These are phyloP conservation scores for Astatoreochromis straeleni DNA, from an alignment of 2,113 vertebrate genomes.

Conservation along the genomic window DNA sequence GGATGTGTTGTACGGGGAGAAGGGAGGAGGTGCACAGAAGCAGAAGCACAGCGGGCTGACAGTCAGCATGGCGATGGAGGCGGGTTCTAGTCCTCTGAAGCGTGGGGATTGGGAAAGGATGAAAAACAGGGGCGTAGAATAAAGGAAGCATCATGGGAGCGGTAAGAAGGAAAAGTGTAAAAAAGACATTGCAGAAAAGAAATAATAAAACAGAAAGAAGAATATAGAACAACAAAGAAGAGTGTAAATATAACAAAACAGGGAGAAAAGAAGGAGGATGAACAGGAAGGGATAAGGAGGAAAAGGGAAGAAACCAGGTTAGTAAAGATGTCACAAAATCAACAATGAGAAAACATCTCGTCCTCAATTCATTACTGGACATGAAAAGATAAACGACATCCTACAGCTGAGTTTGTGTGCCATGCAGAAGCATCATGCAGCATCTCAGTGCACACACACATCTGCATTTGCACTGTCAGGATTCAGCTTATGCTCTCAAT, in stretches of 20 bases:
- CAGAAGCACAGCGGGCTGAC: slow-evolving; percentile 57
- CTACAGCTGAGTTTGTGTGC: neutral
- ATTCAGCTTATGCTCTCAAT: slow-evolving; percentile 25
- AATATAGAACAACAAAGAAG: neutral
- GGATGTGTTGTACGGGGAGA: neutral
- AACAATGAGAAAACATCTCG: neutral
- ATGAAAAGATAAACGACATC: neutral
- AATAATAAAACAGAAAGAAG: neutral
- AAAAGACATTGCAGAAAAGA: neutral
- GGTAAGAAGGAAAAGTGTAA: neutral
- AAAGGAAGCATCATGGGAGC: neutral
- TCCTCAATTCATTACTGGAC: neutral
- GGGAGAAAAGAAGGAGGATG: neutral
- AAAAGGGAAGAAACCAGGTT: slow-evolving; percentile 52
- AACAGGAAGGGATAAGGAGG: slow-evolving; percentile 34
- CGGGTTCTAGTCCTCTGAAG: slow-evolving; percentile 73
- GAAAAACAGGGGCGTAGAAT: neutral
- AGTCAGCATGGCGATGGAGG: slow-evolving; percentile 51
- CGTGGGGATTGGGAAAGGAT: neutral
- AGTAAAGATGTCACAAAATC: slow-evolving; percentile 49
- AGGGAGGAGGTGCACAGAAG: slow-evolving; percentile 42
- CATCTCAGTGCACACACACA: neutral
- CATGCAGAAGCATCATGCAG: slow-evolving; percentile 16
- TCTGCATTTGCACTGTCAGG: slow-evolving; percentile 6
- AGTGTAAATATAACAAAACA: neutral